Base-by-base conservation (phyloP, 2,797 vertebrate genomes). In the Dicrostonyx torquatus region DNA sequence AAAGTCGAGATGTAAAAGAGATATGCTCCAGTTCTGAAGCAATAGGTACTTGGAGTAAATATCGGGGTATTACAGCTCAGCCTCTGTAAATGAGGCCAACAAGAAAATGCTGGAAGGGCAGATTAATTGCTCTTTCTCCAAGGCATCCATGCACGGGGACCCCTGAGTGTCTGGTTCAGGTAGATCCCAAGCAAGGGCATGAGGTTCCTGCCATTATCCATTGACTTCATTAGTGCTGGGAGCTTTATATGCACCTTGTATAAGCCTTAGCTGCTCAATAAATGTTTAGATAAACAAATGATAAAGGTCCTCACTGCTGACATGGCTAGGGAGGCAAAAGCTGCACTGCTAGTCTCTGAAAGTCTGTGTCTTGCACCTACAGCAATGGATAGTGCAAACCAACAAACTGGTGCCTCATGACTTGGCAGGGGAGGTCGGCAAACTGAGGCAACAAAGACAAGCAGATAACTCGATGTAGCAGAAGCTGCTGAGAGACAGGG, bases 181-280 rank as follows among this genome's bases (percentile, higher is more conserved):
- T 31, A 48, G 79, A 48, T 48, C 87, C 75, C 31, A 68, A 5
- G 66, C 1, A 37, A 37, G 26, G 10, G 4, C 34, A 31, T 0
- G 0, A 4, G 6, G 13, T 34, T 64, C n/a, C 12, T 58, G n/a
- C 58, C 13, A 20, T n/a, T 40, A 0, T 15, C 26, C 34, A 9
- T 13, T 34, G 26, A 40, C 15, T 3, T 6, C 2, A 40, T 15
- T 5, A 5, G 66, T 6, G 34, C 43, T 12, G 37, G 34, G 37
- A 40, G 24, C 18, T 68, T 76, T 64, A 20, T 14, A 29, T 2
- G 26, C 1, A 72, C 20, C 55, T 43, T 5, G 4, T 18, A 31
- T 5, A 5, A 48, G 22, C 70, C 0, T 24, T 40, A 72, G 48
- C 7, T 29, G 34, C 62, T 83, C 55, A 2, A 3, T 60, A 26